Conservation (phyloP, 2,888 invertebrate genomes). For the Agapetus fuscipes region DNA sequence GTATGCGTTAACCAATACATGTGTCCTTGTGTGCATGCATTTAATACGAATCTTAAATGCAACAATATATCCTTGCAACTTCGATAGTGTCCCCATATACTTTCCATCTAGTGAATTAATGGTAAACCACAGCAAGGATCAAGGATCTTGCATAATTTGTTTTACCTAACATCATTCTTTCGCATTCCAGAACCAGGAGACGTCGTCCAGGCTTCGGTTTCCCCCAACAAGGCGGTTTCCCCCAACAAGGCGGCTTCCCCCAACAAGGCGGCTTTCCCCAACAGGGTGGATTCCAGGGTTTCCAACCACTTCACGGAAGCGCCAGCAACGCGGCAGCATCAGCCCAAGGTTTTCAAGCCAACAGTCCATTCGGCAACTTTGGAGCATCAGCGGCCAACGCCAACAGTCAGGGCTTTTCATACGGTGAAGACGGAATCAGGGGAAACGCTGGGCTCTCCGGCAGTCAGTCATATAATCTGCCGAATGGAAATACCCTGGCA, state of each 20-base stretch:
- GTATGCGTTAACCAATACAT: too few relatives aligned
- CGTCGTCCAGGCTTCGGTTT: too few relatives aligned
- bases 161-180: too few relatives aligned
- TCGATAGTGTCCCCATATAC: too few relatives aligned
- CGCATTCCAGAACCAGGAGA: too few relatives aligned
- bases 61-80: too few relatives aligned
- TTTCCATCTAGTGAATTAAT: too few relatives aligned
- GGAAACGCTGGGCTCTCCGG: slow-evolving; percentile 29
- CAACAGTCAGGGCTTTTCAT: slow-evolving; percentile 29
- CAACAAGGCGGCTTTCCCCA: slow-evolving; percentile 5
- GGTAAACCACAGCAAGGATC: too few relatives aligned
- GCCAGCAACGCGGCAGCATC: slow-evolving; percentile 20
- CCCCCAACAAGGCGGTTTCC: slow-evolving; percentile 2
- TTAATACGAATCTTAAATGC: too few relatives aligned
- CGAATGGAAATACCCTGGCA: slow-evolving; percentile 33
- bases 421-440: slow-evolving; percentile 24
- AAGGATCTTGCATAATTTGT: too few relatives aligned
- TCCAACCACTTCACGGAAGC: slow-evolving; percentile 13
- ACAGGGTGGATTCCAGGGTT: slow-evolving; percentile 8
- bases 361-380: slow-evolving; percentile 24
- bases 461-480: slow-evolving; percentile 31
- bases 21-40: too few relatives aligned
- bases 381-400: slow-evolving; percentile 32
- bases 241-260: slow-evolving; percentile 8
- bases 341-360: slow-evolving; percentile 20